Conservation (phyloP, 2,888 invertebrate species). For the Athripsodes cinereus region DNA sequence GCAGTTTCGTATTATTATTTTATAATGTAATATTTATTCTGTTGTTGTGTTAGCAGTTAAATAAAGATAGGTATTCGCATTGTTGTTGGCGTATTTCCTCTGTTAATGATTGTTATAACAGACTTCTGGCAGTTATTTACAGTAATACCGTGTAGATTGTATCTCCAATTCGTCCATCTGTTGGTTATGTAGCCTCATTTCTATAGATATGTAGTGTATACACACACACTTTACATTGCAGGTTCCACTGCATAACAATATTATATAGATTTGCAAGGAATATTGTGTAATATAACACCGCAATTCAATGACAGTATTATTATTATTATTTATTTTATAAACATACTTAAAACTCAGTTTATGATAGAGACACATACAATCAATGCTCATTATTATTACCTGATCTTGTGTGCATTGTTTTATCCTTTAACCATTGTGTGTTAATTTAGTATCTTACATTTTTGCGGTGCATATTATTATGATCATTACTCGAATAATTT, state of each 20-base stretch:
- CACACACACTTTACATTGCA: no score
- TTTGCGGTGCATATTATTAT: no score
- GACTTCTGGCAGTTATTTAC: neutral
- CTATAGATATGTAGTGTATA: no score
- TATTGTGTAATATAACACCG: neutral
- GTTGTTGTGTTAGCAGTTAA: no score
- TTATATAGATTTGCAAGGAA: neutral
- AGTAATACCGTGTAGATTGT: neutral
- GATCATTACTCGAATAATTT: no score
- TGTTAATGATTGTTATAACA: slow-evolving; percentile 1
- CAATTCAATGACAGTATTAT: neutral
- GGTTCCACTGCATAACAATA: neutral
- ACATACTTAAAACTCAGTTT: neutral
- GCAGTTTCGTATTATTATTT: no score
- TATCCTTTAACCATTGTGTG: no score
- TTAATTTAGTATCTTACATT: no score
- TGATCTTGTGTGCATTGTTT: neutral
- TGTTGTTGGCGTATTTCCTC: slow-evolving; percentile 1
- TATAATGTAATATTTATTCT: no score
- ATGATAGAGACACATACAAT: neutral
- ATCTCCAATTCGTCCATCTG: neutral
- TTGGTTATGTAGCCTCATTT: no score
- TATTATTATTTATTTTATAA: no score
- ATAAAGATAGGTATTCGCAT: no score
- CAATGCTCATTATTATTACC: neutral